These are phyloP conservation scores for Polymixis lichenea DNA, from an alignment of 2,888 invertebrate species.

Conservation along the genomic window DNA sequence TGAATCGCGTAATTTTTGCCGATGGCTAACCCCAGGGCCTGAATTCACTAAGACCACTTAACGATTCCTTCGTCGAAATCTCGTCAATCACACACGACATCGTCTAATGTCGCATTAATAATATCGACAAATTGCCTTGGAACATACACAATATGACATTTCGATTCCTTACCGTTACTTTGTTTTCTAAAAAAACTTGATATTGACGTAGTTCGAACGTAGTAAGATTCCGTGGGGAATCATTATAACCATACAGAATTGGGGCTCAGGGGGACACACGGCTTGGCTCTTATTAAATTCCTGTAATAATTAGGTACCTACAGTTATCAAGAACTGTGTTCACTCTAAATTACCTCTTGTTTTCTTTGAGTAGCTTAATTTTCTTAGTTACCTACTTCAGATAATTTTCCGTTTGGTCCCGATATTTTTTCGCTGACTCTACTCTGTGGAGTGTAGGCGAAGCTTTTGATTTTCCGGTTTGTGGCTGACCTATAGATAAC, in stretches of 20 bases:
- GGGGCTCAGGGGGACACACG: background rate
- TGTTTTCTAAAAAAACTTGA: too few species aligned
- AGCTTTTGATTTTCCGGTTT: conserved; percentile 13
- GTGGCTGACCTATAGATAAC: conserved; percentile 11
- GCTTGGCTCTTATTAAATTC: background rate
- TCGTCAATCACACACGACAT: too few species aligned
- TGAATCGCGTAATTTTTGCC: background rate
- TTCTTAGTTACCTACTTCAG: background rate
- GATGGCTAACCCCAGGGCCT: background rate
- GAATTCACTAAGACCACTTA: too few species aligned
- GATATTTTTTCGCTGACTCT: background rate
- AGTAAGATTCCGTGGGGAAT: too few species aligned
- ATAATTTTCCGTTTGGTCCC: background rate
- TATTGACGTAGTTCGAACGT: too few species aligned
- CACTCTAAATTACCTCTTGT: background rate
- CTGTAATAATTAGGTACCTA: background rate
- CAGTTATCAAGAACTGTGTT: background rate
- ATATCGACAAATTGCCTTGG: too few species aligned
- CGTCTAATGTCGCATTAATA: too few species aligned
- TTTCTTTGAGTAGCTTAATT: background rate
- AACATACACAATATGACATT: too few species aligned
- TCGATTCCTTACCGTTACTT: too few species aligned
- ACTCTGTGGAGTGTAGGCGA: background rate
- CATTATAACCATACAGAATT: too few species aligned
- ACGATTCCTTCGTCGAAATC: too few species aligned